Percentiles rank a stretch among this genome's conserved stretches.
phyloP scores from a whole-genome alignment of 30 jellyfish, hydroid and myxozoan species.

The Sanderia malayensis region DNA sequence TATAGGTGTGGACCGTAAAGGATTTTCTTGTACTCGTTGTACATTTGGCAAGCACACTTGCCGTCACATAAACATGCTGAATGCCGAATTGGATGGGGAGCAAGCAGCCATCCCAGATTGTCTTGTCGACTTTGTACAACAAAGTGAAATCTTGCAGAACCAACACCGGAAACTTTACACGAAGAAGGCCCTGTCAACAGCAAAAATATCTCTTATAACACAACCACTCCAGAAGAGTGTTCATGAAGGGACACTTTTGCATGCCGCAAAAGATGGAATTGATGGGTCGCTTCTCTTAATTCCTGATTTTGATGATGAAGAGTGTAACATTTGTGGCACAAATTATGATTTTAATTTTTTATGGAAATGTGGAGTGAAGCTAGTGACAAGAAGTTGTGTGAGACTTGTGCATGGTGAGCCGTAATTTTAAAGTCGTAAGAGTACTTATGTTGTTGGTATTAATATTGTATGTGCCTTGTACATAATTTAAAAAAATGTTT shows the following conservation, averaged over 20 bases:
- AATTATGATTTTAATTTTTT: background rate
- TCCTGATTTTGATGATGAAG: constrained; percentile 22
- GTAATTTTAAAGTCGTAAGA: background rate
- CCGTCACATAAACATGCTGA: background rate
- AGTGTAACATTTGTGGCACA: constrained; percentile 12
- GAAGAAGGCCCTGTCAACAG: background rate
- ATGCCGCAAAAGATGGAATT: background rate
- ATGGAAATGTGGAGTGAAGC: constrained; percentile 23
- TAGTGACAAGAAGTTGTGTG: background rate
- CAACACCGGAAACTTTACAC: background rate
- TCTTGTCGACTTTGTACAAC: background rate
- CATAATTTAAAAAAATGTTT: too few relatives aligned
- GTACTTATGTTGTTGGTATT: background rate
- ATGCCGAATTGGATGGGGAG: background rate
- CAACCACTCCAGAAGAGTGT: constrained; percentile 7
- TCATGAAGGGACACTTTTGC: background rate
- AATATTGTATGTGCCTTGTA: background rate
- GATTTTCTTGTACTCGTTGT: constrained; percentile 5
- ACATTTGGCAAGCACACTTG: constrained; percentile 6
- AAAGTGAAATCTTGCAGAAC: background rate
- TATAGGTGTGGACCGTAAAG: constrained; percentile 19
- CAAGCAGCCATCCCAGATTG: background rate
- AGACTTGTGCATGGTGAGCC: constrained; percentile 3
- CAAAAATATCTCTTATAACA: constrained; percentile 2
- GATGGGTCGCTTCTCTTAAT: background rate